phyloP scores from a whole-genome alignment of 2,797 vertebrate species.

The Rhabdophis nuchalis region DNA sequence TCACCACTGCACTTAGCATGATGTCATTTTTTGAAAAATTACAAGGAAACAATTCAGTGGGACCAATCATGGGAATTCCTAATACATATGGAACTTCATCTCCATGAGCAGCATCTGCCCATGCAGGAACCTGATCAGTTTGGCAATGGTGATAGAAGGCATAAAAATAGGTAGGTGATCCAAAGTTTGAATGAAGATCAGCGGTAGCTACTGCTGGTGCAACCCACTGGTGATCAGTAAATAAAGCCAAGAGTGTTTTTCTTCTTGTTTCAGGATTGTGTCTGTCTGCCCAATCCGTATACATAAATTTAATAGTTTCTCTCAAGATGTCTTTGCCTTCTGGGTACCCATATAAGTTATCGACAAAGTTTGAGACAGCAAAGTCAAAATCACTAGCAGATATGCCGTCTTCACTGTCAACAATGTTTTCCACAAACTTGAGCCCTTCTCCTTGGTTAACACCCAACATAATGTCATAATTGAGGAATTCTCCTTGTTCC shows the following conservation, averaged over 20 bases:
- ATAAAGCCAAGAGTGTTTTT: conserved; percentile 93
- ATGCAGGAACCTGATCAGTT: conserved; percentile 96
- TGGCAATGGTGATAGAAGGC: conserved; percentile 99
- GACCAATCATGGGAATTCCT: conserved; percentile 96
- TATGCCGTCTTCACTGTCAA: conserved; percentile 96
- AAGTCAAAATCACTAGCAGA: conserved; percentile 99
- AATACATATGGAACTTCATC: conserved; percentile 98
- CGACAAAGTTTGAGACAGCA: conserved; percentile 97
- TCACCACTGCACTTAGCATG: conserved; percentile 97
- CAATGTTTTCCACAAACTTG: conserved; percentile 97
- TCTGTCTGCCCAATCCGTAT: conserved; percentile 97
- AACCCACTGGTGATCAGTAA: conserved; percentile 99
- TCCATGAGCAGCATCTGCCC: conserved; percentile 96
- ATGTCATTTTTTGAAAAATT: conserved; percentile 99
- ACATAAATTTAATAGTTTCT: conserved; percentile 99
- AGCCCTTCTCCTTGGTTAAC: conserved; percentile 98
- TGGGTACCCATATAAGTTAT: conserved; percentile 96
- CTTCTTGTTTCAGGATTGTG: conserved; percentile 96
- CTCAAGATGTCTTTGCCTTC: conserved; percentile 97
- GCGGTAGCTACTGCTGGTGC: conserved; percentile 96
- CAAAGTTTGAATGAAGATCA: conserved; percentile 98
- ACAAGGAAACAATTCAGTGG: conserved; percentile 97
- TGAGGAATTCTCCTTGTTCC: conserved; percentile 99
- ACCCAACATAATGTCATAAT: conserved; percentile 98
- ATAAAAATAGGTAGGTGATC: conserved; percentile 97